A percentile compares a stretch with the other conserved stretches of the same genome.
These are phyloP conservation scores for Hemistola chrysoprasaria DNA, from an alignment of 2,888 invertebrate genomes.

Conservation along the genomic window DNA sequence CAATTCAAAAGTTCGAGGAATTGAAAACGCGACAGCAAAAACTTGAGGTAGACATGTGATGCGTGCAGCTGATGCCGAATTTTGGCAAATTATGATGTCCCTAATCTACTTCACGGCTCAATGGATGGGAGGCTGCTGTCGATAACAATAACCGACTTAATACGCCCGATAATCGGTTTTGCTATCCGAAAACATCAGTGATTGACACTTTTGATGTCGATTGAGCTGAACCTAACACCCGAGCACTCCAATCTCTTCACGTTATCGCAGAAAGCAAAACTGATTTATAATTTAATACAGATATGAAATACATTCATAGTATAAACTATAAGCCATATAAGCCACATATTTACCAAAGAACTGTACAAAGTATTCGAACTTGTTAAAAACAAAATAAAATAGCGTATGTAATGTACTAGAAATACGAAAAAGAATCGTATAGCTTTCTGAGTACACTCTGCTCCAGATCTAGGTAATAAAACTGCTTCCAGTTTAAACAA, in stretches of 20 bases:
- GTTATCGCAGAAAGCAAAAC: constrained; percentile 43
- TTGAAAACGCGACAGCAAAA: constrained; percentile 37
- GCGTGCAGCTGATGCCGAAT: constrained; percentile 79
- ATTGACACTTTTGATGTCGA: constrained; percentile 78
- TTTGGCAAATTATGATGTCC: constrained; percentile 78
- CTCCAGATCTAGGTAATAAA: neutral
- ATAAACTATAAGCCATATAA: no score
- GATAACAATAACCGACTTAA: constrained; percentile 81
- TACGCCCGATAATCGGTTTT: constrained; percentile 80
- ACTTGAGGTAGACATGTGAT: constrained; percentile 55
- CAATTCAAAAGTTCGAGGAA: constrained; percentile 16
- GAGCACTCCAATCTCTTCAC: constrained; percentile 47
- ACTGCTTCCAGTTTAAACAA: neutral
- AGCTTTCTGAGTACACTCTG: no score
- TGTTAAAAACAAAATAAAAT: no score
- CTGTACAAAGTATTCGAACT: no score
- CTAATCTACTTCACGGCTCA: constrained; percentile 78
- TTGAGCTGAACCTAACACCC: constrained; percentile 59
- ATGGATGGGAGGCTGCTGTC: constrained; percentile 66
- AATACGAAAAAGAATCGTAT: no score
- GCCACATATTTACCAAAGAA: no score
- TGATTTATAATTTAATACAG: no score
- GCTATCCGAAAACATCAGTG: constrained; percentile 78
- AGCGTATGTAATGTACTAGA: no score
- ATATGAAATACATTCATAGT: no score